Evolutionary conservation across 2,797 vertebrate species (phyloP).

Genomic region (Syndactyla subalaris): DNA sequence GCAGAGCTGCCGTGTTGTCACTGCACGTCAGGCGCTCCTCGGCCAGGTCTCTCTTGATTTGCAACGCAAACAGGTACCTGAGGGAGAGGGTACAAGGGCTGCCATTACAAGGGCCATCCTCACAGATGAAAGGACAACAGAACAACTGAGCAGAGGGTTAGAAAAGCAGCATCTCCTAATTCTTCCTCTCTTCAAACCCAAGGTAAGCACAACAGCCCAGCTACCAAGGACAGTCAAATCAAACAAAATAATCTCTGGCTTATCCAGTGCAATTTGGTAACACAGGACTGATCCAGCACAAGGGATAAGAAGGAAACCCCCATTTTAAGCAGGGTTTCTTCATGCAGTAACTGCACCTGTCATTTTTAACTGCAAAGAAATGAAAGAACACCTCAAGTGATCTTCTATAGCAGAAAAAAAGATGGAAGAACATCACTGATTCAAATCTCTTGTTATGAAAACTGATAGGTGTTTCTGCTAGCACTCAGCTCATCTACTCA

Average conservation of each 20-base stretch:
- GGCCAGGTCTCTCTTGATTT: slow-evolving; percentile 93
- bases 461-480: not conserved
- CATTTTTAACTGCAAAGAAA: not conserved
- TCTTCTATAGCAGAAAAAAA: not conserved
- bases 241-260: not conserved
- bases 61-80: slow-evolving; percentile 95
- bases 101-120: not conserved
- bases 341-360: not conserved
- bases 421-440: not conserved
- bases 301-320: not conserved
- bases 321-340: not conserved
- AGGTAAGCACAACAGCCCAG: not conserved
- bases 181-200: not conserved
- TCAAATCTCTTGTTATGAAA: not conserved
- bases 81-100: not conserved
- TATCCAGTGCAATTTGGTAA: not conserved
- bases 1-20: slow-evolving; percentile 89
- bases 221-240: not conserved
- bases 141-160: not conserved
- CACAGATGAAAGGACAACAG: fast-evolving
- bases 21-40: slow-evolving; percentile 89
- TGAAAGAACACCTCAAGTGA: not conserved
- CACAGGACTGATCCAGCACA: not conserved
- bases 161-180: not conserved
- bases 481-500: not conserved